These are phyloP conservation scores for Tinea semifulvella DNA, from an alignment of 2,888 invertebrate genomes.

Conservation along the genomic window DNA sequence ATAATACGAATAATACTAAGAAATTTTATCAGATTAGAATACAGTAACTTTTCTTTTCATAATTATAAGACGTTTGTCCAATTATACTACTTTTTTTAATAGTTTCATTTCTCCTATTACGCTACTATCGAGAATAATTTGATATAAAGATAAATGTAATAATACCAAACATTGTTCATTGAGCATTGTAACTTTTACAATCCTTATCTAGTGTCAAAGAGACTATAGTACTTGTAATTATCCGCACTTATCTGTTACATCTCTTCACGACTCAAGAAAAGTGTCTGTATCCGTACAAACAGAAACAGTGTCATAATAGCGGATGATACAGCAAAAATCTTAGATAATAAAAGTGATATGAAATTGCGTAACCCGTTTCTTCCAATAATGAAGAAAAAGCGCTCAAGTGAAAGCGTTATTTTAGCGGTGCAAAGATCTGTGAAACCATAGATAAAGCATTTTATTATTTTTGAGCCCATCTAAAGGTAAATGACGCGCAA, in stretches of 20 bases:
- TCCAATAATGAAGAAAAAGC: slow-evolving; percentile 1
- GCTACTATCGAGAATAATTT: no score
- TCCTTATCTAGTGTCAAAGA: slow-evolving; percentile 4
- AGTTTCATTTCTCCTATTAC: no score
- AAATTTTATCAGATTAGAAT: no score
- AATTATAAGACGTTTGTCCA: no score
- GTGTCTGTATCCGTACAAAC: slow-evolving; percentile 27
- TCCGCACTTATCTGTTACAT: slow-evolving; percentile 22
- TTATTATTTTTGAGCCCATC: no score
- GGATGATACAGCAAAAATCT: slow-evolving; percentile 37
- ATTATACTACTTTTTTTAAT: no score
- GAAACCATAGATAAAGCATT: no score
- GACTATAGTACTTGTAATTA: slow-evolving; percentile 5
- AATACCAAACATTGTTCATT: slow-evolving; percentile 6
- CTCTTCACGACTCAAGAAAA: slow-evolving; percentile 52
- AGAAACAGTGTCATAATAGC: slow-evolving; percentile 33
- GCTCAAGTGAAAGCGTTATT: slow-evolving; percentile 6
- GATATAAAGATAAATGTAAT: slow-evolving; percentile 1
- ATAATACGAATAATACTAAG: no score
- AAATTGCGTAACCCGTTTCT: slow-evolving; percentile 1
- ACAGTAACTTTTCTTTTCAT: no score
- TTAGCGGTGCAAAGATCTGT: no score
- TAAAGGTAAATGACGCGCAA: no score
- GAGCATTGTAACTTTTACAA: not conserved
- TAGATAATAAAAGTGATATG: slow-evolving; percentile 31